phyloP scores from a whole-genome alignment of 2,888 invertebrate species.

The Patella pellucida region DNA sequence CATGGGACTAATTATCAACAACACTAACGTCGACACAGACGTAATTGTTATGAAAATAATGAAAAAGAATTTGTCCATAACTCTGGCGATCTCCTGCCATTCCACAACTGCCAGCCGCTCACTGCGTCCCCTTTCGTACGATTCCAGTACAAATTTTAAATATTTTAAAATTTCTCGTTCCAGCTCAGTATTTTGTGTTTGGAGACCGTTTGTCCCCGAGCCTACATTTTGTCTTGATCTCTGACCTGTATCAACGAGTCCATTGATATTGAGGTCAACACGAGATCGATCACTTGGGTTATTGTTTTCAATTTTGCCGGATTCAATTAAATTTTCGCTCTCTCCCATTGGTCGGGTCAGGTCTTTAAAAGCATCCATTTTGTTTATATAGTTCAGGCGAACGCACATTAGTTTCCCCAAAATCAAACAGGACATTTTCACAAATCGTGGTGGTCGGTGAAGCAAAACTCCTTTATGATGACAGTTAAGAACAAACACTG shows the following conservation, averaged over 20 bases:
- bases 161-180: slow-evolving; percentile 60
- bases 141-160: slow-evolving; percentile 54
- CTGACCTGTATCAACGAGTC: slow-evolving; percentile 14
- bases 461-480: slow-evolving; percentile 65
- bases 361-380: slow-evolving; percentile 1
- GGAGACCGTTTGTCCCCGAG: slow-evolving; percentile 3
- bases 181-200: slow-evolving; percentile 23
- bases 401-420: slow-evolving; percentile 50
- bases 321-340: slow-evolving; percentile 13
- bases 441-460: slow-evolving; percentile 60
- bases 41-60: slow-evolving; percentile 73
- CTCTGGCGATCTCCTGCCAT: slow-evolving; percentile 72
- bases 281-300: slow-evolving; percentile 14
- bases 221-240: slow-evolving; percentile 12
- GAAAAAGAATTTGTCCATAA: slow-evolving; percentile 74
- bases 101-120: slow-evolving; percentile 56
- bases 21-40: slow-evolving; percentile 71
- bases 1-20: slow-evolving; percentile 73
- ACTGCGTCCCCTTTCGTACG: slow-evolving; percentile 51
- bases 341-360: background rate
- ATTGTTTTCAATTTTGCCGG: slow-evolving; percentile 5
- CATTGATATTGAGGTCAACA: slow-evolving; percentile 19
- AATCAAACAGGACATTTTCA: slow-evolving; percentile 55
- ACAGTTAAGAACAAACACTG: slow-evolving; percentile 71
- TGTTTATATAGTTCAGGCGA: slow-evolving; percentile 38